Conservation (phyloP, 2,113 vertebrate species). For the Solea senegalensis region DNA sequence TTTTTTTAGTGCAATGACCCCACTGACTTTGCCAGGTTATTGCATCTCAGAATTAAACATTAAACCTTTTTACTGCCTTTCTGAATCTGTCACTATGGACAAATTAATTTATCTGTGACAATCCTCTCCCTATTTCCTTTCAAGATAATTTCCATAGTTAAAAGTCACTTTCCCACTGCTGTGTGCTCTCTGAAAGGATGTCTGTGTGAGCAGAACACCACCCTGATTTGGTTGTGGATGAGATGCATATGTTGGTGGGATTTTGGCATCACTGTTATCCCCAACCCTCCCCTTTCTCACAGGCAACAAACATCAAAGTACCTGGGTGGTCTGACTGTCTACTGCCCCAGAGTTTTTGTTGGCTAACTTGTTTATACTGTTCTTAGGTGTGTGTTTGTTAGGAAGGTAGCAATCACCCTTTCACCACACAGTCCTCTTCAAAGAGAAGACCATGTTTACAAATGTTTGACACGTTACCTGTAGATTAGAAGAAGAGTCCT, state of each 20-base stretch:
- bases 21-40: conserved; percentile 30
- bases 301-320: conserved; percentile 69
- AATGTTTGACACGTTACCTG: conserved; percentile 55
- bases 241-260: conserved; percentile 65
- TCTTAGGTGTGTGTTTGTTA: conserved; percentile 55
- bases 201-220: conserved; percentile 74
- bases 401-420: conserved; percentile 59
- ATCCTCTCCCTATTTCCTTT: conserved; percentile 60
- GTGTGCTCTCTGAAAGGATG: conserved; percentile 61
- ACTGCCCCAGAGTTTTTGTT: conserved; percentile 43
- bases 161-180: conserved; percentile 54
- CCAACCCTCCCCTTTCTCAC: conserved; percentile 34
- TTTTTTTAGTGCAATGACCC: conserved; percentile 56
- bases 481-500: conserved; percentile 3
- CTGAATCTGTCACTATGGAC: conserved; percentile 36
- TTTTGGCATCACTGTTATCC: conserved; percentile 39
- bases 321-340: conserved; percentile 66
- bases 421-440: conserved; percentile 57
- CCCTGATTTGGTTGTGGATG: conserved; percentile 71
- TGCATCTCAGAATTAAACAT: conserved; percentile 15
- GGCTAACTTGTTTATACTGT: conserved; percentile 56
- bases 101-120: conserved; percentile 19
- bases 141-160: conserved; percentile 66
- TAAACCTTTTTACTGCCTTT: conserved; percentile 10
- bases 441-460: conserved; percentile 49